Percentiles rank a stretch among this genome's conserved stretches.
Conservation (phyloP, 2,888 invertebrate genomes). For the Spicauda simplicius region DNA sequence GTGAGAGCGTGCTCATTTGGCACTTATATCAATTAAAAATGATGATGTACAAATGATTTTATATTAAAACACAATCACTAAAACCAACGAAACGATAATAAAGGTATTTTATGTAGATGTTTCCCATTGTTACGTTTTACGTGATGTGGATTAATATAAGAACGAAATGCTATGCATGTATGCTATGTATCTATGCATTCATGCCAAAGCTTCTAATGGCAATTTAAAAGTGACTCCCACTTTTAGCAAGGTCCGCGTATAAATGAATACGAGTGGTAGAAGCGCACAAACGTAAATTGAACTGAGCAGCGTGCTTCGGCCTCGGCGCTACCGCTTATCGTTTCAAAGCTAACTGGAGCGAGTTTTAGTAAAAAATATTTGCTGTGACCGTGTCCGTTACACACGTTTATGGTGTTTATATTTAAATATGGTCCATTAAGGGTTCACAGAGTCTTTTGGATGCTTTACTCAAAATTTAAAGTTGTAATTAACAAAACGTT, state of each 20-base stretch:
- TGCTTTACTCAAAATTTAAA: too few relatives aligned
- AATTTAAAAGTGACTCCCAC: not conserved
- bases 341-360: constrained; percentile 10
- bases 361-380: constrained; percentile 1
- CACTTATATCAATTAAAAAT: too few relatives aligned
- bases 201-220: not conserved
- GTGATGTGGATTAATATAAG: too few relatives aligned
- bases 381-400: constrained; percentile 1
- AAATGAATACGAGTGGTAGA: not conserved
- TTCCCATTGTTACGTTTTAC: too few relatives aligned
- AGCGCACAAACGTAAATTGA: constrained; percentile 10
- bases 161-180: too few relatives aligned
- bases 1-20: too few relatives aligned
- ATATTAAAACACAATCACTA: too few relatives aligned
- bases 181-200: not conserved
- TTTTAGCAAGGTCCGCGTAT: not conserved
- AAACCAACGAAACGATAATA: too few relatives aligned
- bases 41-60: too few relatives aligned
- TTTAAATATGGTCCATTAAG: not conserved
- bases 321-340: not conserved
- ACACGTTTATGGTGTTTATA: not conserved
- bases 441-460: too few relatives aligned
- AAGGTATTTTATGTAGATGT: too few relatives aligned
- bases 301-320: constrained; percentile 5
- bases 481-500: too few relatives aligned